A percentile compares a stretch with the other conserved stretches of the same genome.
These are phyloP conservation scores for Fabriciana adippe DNA, from an alignment of 2,888 invertebrate genomes.

Conservation along the genomic window DNA sequence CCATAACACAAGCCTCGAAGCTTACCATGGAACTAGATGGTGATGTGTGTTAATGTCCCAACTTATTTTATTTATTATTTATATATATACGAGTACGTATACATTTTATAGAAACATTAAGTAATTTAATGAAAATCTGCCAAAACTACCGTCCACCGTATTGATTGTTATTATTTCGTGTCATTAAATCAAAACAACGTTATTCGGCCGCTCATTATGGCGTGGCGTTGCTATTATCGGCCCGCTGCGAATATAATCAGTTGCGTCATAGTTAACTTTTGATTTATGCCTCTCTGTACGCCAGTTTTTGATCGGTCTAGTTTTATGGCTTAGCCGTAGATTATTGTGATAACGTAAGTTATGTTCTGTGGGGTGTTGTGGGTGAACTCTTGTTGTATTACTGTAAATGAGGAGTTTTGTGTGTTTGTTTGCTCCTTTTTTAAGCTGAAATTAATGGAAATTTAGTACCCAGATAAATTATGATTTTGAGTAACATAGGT, in stretches of 20 bases:
- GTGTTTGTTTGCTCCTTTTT: neutral
- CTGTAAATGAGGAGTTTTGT: neutral
- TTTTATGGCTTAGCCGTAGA: slow-evolving; percentile 57
- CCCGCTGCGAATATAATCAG: slow-evolving; percentile 66
- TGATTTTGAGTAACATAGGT: too few species aligned
- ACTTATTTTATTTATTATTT: too few species aligned
- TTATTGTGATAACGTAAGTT: slow-evolving; percentile 36
- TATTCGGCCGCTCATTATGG: slow-evolving; percentile 68
- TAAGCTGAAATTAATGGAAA: too few species aligned
- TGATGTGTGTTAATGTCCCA: too few species aligned
- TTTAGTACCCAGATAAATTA: too few species aligned
- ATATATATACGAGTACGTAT: too few species aligned
- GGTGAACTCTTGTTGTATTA: neutral
- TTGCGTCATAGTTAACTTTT: slow-evolving; percentile 61
- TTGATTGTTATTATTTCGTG: slow-evolving; percentile 74
- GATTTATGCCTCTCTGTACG: slow-evolving; percentile 65
- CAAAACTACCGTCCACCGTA: slow-evolving; percentile 46
- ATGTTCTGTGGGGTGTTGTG: slow-evolving; percentile 7
- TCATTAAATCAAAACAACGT: slow-evolving; percentile 74
- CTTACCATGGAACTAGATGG: too few species aligned
- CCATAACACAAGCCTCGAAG: too few species aligned
- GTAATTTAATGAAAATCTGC: slow-evolving; percentile 14
- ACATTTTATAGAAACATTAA: neutral
- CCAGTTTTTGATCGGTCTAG: slow-evolving; percentile 70
- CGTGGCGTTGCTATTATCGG: slow-evolving; percentile 50